Conservation (phyloP, 1,140 invertebrate species). For the Leptestheria dahalacensis region DNA sequence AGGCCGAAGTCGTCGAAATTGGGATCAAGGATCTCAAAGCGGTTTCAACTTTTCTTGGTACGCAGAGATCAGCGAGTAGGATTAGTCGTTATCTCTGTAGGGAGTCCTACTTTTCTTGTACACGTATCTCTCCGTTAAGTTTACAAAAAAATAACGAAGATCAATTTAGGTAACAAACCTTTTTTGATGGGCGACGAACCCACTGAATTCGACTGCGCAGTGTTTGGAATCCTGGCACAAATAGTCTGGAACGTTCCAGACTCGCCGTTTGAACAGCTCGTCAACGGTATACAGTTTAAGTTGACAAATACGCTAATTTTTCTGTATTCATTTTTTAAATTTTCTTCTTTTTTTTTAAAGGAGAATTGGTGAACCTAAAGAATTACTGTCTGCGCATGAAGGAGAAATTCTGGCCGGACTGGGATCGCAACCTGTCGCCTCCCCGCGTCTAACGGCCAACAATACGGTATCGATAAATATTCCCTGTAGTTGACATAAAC, state of each 20-base stretch:
- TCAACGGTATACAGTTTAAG: constrained; percentile 21
- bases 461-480: neutral
- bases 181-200: constrained; percentile 30
- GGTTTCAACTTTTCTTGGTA: constrained; percentile 18
- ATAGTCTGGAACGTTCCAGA: constrained; percentile 28
- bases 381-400: constrained; percentile 27
- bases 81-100: neutral
- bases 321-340: neutral
- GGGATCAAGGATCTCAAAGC: constrained; percentile 13
- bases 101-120: neutral
- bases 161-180: constrained; percentile 19
- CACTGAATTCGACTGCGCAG: constrained; percentile 28
- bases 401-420: constrained; percentile 27
- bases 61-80: neutral
- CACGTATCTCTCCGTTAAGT: neutral
- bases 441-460: neutral
- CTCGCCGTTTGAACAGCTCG: constrained; percentile 23
- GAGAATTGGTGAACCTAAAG: constrained; percentile 23
- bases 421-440: constrained; percentile 22
- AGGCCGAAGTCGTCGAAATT: constrained; percentile 17
- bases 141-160: neutral
- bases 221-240: constrained; percentile 31
- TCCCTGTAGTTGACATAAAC: neutral
- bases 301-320: neutral
- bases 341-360: constrained; percentile 18